Evolutionary conservation across 2,113 vertebrate species (phyloP).

Genomic region (Notechis scutatus): DNA sequence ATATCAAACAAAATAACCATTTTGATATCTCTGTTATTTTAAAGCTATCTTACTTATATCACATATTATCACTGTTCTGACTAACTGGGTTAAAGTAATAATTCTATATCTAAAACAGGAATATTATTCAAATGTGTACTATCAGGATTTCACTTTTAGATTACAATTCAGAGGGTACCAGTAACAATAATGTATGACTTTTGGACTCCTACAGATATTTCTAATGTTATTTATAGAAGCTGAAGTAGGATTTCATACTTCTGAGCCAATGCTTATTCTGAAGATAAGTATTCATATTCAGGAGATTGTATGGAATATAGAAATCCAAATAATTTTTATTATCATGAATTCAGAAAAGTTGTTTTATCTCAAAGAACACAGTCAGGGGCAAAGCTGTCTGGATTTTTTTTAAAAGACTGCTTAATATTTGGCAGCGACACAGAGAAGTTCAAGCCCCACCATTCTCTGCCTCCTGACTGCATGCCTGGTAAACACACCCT

Average conservation of each 20-base stretch:
- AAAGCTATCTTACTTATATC: not conserved
- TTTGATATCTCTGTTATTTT: not conserved
- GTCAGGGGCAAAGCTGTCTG: not conserved
- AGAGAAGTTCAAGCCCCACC: not conserved
- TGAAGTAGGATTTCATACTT: not conserved
- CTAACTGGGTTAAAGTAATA: not conserved
- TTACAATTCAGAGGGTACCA: not conserved
- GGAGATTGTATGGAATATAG: not conserved
- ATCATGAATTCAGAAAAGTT: not conserved
- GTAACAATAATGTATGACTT: not conserved
- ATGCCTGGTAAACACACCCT: not conserved
- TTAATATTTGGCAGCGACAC: not conserved
- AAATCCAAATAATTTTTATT: not conserved
- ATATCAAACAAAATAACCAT: not conserved
- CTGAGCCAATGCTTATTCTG: not conserved
- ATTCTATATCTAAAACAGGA: not conserved
- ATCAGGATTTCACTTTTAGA: not conserved
- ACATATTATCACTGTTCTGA: not conserved
- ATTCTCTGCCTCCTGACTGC: not conserved
- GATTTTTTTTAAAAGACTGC: not conserved
- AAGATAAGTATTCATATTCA: not conserved
- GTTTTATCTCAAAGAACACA: not conserved
- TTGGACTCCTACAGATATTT: not conserved
- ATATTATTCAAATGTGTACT: not conserved
- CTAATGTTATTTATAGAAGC: not conserved